Percentiles rank a stretch among this genome's conserved stretches.
Evolutionary conservation across 2,113 vertebrate species (phyloP).

Genomic region (Fulica atra): DNA sequence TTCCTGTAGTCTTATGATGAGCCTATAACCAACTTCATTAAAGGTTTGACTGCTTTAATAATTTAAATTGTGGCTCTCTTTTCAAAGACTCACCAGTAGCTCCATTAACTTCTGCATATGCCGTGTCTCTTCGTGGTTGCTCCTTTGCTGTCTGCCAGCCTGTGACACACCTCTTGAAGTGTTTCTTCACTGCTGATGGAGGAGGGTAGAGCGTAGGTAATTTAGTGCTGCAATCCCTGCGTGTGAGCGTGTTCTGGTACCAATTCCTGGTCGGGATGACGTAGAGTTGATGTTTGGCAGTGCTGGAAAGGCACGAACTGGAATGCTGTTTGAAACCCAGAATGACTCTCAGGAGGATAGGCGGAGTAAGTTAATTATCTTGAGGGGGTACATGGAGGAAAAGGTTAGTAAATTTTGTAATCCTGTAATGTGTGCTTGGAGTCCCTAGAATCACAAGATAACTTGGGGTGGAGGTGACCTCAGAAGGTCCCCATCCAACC

Average conservation of each 20-base stretch:
- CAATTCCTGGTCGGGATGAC: not conserved
- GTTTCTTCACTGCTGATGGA: not conserved
- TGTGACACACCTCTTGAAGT: rapidly evolving
- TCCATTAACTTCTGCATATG: conserved; percentile 33
- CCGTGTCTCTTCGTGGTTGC: not conserved
- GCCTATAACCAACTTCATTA: conserved; percentile 52
- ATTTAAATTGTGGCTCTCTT: conserved; percentile 44
- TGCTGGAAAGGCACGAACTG: not conserved
- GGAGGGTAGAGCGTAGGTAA: not conserved
- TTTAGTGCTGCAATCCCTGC: not conserved
- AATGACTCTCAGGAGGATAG: not conserved
- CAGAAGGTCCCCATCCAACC: not conserved
- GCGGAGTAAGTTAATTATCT: not conserved
- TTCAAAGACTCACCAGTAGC: conserved; percentile 18
- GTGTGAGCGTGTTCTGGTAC: not conserved
- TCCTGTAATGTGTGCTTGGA: too few species aligned
- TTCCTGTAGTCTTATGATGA: conserved; percentile 27
- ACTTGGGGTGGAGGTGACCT: not conserved
- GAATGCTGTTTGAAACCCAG: not conserved
- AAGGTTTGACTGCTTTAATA: conserved; percentile 59
- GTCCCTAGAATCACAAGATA: not conserved
- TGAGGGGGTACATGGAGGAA: not conserved
- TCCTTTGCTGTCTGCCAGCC: not conserved
- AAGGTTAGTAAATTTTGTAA: not conserved
- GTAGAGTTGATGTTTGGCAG: not conserved